Base-by-base conservation (phyloP, 37 sponge, comb jelly and placozoan species). In the Axinella damicornis region DNA sequence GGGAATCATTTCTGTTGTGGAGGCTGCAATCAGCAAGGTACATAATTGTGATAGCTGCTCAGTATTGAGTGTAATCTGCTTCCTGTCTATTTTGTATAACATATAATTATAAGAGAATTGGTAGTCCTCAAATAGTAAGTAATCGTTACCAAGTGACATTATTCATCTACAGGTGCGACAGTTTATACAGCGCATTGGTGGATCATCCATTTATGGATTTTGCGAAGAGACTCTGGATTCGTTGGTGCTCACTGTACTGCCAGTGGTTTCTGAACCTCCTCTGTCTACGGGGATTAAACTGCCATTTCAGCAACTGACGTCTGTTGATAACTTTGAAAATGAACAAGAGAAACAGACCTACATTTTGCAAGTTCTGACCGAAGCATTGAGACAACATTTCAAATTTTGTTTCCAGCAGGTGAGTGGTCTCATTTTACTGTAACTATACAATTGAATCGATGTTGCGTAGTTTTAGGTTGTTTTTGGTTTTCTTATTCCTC, bases 1-100 rank as follows among this genome's bases (percentile, higher is more conserved):
- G n/a, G 83, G 92, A n/a, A 53, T 95, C 69, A 66, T 60, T 1
- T 46, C 81, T 16, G 55, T 85, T 0, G 72, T 88, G 11, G 35
- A 63, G 18, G 38, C 73, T 72, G 75, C 86, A 0, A 65, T 41
- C 1, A 64, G 76, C 5, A 88, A 88, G 86, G 93, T 93, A 58
- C 65, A 13, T 36, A 39, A 27, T 30, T 77, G 37, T 33, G 35
- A 22, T 20, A 33, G 5, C 5, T 31, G 15, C 13, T 54, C 14
- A 11, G 24, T 11, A 30, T 24, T 9, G 75, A 21, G 27, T 54
- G 53, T 41, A n/a, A n/a, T n/a, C n/a, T n/a, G n/a, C n/a, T n/a
- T n/a, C n/a, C n/a, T n/a, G n/a, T n/a, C n/a, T n/a, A 21, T 18
- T 69, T 25, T 25, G 34, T 9, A 33, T 27, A 14, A 24, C 13